Base-by-base conservation (phyloP, 2,888 invertebrate species). In the Caenorhabditis japonica region DNA sequence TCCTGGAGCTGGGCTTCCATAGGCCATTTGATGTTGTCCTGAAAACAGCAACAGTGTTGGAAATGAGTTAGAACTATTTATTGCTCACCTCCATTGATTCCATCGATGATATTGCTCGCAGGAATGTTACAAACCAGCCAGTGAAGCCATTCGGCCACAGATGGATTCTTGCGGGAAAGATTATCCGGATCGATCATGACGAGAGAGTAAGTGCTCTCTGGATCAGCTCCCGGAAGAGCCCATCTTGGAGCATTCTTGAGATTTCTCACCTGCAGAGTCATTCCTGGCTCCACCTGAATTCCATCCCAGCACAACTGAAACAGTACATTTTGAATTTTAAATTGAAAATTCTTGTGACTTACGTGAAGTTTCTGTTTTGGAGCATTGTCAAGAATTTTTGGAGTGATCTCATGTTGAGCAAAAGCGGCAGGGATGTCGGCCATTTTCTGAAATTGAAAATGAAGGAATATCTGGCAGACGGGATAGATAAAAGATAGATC, bases 171-270 rank as follows among this genome's bases (percentile, higher is more conserved):
- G 15, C 86, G 79, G 7, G 86, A 87, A 49, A 87, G 78, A 51
- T 87, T 87, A 72, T 87, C 87, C 13, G 87, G 87, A 66, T 87
- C 87, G 56, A 87, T 86, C 87, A 87, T 87, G 51, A 88, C 68
- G 4, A 87, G 64, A 7, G 87, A 80, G 76, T 83, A 87, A 21
- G 80, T 85, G 44, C 79, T 81, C 68, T 87, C 87, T 5, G 87
- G 87, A 55, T 87, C 86, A 39, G 79, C 78, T 30, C 78, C 81
- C 15, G 73, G 73, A 19, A 74, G 61, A 34, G 68, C 68, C 73
- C 52, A 81, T 79, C 86, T 75, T 15, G 87, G 87, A 10, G 85
- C 87, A 73, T 87, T 87, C 61, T 85, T 85, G 60, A 84, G 52
- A 55, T 88, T 84, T 15, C 84, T 68, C 27, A 81, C 72, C 7